phyloP scores from a whole-genome alignment of 2,888 invertebrate species.

The Mimas tiliae region DNA sequence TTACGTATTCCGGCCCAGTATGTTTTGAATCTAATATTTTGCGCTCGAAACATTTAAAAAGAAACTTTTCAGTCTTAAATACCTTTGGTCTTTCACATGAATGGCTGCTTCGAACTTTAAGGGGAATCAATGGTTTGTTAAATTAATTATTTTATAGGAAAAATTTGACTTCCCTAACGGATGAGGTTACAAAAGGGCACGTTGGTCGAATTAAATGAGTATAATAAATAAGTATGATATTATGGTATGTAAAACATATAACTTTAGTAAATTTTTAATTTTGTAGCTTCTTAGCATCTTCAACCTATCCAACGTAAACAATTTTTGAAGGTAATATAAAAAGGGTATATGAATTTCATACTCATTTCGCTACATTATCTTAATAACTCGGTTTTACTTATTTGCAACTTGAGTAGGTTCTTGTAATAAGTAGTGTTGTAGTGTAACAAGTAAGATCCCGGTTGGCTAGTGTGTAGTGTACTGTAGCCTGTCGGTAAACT shows the following conservation, averaged over 20 bases:
- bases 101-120: constrained; percentile 10
- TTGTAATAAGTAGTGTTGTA: constrained; percentile 28
- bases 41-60: constrained; percentile 10
- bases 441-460: constrained; percentile 37
- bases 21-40: constrained; percentile 13
- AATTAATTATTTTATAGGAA: constrained; percentile 12
- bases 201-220: not conserved
- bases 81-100: constrained; percentile 19
- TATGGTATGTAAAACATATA: not conserved
- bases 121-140: constrained; percentile 18
- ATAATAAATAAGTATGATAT: not conserved
- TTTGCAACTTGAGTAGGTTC: too few species aligned
- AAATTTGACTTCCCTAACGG: not conserved
- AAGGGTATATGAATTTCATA: too few species aligned
- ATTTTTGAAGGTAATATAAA: too few species aligned
- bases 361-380: too few species aligned
- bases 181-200: not conserved
- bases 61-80: constrained; percentile 15
- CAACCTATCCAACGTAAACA: too few species aligned
- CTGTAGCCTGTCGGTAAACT: constrained; percentile 44
- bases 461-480: constrained; percentile 54
- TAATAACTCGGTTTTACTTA: not conserved
- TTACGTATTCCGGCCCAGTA: not conserved
- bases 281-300: too few species aligned
- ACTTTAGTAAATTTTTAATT: too few species aligned